These are phyloP conservation scores for Melipona beecheii DNA, from an alignment of 2,888 invertebrate genomes.

Conservation along the genomic window DNA sequence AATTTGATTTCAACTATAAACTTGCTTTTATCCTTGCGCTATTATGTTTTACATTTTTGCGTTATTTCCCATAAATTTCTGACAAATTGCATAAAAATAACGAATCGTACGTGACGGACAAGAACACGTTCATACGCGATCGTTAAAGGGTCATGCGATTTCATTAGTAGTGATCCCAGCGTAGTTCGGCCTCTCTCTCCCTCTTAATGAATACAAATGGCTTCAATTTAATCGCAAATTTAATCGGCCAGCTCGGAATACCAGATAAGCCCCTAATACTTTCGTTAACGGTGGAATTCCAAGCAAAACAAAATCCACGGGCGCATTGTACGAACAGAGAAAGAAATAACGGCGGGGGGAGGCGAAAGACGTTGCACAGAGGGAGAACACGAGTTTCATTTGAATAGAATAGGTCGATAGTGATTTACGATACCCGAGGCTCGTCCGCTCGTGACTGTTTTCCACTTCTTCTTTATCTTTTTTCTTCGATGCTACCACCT, in stretches of 20 bases:
- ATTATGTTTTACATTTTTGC: no score
- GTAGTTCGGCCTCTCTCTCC: constrained; percentile 14
- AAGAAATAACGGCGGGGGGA: constrained; percentile 39
- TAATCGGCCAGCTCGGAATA: constrained; percentile 53
- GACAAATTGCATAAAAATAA: neutral
- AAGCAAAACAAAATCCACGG: constrained; percentile 58
- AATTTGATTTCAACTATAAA: no score
- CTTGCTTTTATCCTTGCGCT: no score
- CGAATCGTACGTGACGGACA: neutral
- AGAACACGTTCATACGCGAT: neutral
- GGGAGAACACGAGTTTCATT: constrained; percentile 77
- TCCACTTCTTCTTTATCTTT: constrained; percentile 64
- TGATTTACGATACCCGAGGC: constrained; percentile 76
- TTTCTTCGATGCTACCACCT: constrained; percentile 32
- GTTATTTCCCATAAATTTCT: no score
- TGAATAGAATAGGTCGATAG: constrained; percentile 80
- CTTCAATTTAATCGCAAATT: constrained; percentile 61
- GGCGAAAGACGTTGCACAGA: constrained; percentile 63
- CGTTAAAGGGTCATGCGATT: constrained; percentile 39
- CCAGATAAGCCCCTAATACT: constrained; percentile 58
- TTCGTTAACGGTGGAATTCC: constrained; percentile 62
- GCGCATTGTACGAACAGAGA: constrained; percentile 52
- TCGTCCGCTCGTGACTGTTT: constrained; percentile 72
- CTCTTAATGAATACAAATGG: constrained; percentile 59
- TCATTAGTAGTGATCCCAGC: constrained; percentile 38